Base-by-base conservation (phyloP, 2,113 vertebrate genomes). In the Balaenoptera acutorostrata region DNA sequence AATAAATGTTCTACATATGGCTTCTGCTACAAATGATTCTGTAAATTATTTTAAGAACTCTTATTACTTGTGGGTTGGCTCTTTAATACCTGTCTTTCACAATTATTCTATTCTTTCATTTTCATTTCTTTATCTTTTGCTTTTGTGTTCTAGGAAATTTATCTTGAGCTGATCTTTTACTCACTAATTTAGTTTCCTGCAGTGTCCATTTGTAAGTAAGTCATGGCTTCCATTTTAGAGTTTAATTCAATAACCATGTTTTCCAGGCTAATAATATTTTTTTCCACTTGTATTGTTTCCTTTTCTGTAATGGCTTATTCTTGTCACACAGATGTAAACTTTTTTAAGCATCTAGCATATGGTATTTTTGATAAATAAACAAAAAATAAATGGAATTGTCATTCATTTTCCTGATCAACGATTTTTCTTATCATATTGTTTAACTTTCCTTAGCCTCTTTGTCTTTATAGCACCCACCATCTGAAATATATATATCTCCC, bases 81-180 rank as follows among this genome's bases (percentile, higher is more conserved):
- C 44, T 96, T 96, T 93, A 59, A 90, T 96, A 88, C 66, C 90
- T 71, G 33, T 75, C 90, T 87, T 93, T 96, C 75, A 41, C 6
- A 61, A 90, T 88, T 64, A 81, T 80, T 95, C 69, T 97, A 11
- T 14, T 94, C 77, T 97, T 97, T 97, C 96, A 59, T 97, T 97
- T 93, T 98, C 96, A 83, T 93, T 96, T 96, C 87, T 84, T 95
- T 88, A 85, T 93, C 91, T 94, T 90, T 88, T 95, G 63, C 64
- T 85, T 97, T 52, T 85, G 49, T 94, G 88, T 97, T 98, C 96
- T 97, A 95, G 88, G 97, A 98, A 98, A 95, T 90, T 92, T 82
- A 93, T 97, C 96, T 96, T 88, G n/a, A 52, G 64, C 72, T 77
- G 90, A 64, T 41, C 75, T 96, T 71, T 93, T 78, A 9, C 93